Evolutionary conservation across 1,140 invertebrate species (phyloP), one percentile per base, ranked within the genome.

Genomic region (Agrypnia vestita): DNA sequence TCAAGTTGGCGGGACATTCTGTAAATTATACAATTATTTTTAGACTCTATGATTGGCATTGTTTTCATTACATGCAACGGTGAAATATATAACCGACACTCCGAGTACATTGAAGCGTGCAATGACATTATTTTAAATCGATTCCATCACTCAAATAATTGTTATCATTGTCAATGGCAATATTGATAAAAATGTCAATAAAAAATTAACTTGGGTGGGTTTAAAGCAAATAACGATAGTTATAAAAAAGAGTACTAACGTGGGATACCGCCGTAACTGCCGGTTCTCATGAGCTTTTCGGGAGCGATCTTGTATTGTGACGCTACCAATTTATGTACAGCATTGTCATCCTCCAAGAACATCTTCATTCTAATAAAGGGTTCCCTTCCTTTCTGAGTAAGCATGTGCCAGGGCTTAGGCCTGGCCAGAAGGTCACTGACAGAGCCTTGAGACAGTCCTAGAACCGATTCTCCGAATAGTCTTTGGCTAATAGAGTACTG

Each of bases 401-500:
- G 89, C 96, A 98, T 98, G 85, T 97, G 96, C 97, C 97, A 99
- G 0, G 97, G 96, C 86, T 99, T 99, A 19, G 97, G 97, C 61
- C 97, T 89, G 21, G 97, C 97, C 69, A 99, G 89, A 53, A 99
- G 89, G 89, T 99, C 97, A 17, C 97, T 98, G 0, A 99, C 97
- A 0, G 96, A 97, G 13, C 97, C 97, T 87, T 98, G 97, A 0
- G 97, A 99, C 56, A 99, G 89, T 0, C 98, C 98, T 56, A 99
- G 90, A 12, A 99, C 97, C 1, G 96, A 97, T 87, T 99, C 98
- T 17, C 98, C 99, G 87, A 99, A 99, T 61, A 99, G 90, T 79
- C 98, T 92, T 89, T 99, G 99, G 80, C 97, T 99, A 84, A 99
- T 99, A 72, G 97, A 99, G 90, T 99, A 99, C 88, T 99, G 97